Percentiles rank a stretch among this genome's conserved stretches.
Conservation (phyloP, 2,888 invertebrate species). For the Stomorhina lunata region DNA sequence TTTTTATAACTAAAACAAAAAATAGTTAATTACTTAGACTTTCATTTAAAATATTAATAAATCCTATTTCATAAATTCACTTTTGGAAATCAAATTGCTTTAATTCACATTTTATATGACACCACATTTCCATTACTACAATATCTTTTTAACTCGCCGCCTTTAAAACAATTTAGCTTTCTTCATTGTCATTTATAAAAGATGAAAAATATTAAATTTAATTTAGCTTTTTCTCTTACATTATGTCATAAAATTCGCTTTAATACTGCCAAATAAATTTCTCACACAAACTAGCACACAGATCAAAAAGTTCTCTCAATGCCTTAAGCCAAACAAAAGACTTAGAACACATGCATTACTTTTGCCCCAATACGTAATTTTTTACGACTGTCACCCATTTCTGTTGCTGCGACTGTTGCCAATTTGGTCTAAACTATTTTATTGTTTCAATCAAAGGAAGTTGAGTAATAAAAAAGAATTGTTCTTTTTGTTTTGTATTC, state of each 20-base stretch:
- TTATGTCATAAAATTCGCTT: not conserved
- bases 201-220: not conserved
- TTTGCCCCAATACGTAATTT: not conserved
- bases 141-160: not conserved
- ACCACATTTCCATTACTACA: not conserved
- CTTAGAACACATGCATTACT: not conserved
- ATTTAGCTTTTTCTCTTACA: not conserved
- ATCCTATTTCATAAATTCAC: too few species aligned
- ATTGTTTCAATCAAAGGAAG: slow-evolving; percentile 49
- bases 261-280: not conserved
- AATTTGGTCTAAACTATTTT: slow-evolving; percentile 26
- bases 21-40: too few species aligned
- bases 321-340: slow-evolving; percentile 6
- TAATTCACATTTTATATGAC: too few species aligned
- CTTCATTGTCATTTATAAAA: not conserved
- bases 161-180: too few species aligned
- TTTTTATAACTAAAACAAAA: too few species aligned
- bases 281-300: not conserved
- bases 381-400: slow-evolving; percentile 26
- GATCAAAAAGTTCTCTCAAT: not conserved
- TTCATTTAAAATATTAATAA: too few species aligned
- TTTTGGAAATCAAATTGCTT: too few species aligned
- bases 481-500: not conserved
- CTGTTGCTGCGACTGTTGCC: not conserved
- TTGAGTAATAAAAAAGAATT: slow-evolving; percentile 42